phyloP scores from a whole-genome alignment of 2,113 vertebrate species.

The Ictalurus punctatus region DNA sequence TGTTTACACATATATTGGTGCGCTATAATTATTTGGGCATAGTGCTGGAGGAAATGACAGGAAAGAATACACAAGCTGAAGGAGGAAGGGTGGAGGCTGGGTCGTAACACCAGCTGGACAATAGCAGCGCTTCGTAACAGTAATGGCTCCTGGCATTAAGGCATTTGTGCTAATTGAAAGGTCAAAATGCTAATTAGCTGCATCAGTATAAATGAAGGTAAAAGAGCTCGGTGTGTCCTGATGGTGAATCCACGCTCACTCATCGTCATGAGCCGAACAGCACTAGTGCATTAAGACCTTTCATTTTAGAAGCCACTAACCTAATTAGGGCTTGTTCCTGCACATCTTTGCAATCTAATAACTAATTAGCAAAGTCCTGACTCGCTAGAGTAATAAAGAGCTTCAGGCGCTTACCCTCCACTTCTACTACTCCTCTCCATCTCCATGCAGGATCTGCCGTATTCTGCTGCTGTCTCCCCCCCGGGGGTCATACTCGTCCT shows the following conservation, averaged over 20 bases:
- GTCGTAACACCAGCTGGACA: constrained; percentile 19
- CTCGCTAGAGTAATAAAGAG: constrained; percentile 66
- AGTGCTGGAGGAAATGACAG: neutral
- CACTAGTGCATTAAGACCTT: constrained; percentile 64
- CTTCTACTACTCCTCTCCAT: neutral
- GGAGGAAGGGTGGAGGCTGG: neutral
- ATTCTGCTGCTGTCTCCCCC: neutral
- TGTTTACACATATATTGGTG: neutral
- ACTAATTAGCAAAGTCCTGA: constrained; percentile 83
- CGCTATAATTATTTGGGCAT: neutral
- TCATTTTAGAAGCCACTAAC: constrained; percentile 69
- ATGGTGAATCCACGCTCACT: constrained; percentile 40
- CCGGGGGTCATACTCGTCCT: neutral
- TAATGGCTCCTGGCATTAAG: constrained; percentile 31
- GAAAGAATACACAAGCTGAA: neutral
- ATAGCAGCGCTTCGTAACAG: constrained; percentile 19
- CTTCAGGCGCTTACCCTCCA: constrained; percentile 31
- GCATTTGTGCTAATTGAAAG: constrained; percentile 53
- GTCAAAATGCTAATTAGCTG: constrained; percentile 52
- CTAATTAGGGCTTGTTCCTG: constrained; percentile 72
- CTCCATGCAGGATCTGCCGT: neutral
- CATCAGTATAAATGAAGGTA: neutral
- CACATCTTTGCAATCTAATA: constrained; percentile 74
- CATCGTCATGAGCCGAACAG: constrained; percentile 49
- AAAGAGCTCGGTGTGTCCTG: constrained; percentile 9